Evolutionary conservation across 2,113 vertebrate species (phyloP).

Genomic region (Rhadina sibilatrix): DNA sequence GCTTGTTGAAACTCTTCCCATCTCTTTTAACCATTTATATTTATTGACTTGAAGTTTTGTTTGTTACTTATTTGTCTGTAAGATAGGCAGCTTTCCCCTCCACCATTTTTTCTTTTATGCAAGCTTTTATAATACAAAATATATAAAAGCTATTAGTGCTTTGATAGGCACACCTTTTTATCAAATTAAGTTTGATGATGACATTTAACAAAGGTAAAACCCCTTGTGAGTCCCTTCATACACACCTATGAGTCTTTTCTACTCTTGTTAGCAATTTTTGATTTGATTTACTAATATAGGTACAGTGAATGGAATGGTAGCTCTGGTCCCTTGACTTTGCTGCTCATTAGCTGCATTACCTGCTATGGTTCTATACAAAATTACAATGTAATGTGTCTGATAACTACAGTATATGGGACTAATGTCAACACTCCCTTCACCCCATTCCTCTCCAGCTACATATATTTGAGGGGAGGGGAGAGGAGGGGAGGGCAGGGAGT

Average conservation of each 20-base stretch:
- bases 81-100: background rate
- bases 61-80: background rate
- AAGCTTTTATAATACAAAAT: background rate
- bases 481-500: no score
- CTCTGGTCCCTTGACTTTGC: background rate
- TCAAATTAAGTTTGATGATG: background rate
- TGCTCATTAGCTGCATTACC: background rate
- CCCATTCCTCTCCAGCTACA: background rate
- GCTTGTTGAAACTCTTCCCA: background rate
- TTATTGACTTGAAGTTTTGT: background rate
- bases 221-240: background rate
- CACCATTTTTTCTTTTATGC: background rate
- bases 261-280: background rate
- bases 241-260: background rate
- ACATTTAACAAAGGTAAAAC: background rate
- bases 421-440: background rate
- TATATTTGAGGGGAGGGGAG: background rate
- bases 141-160: background rate
- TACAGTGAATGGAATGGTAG: background rate
- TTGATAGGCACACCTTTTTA: background rate
- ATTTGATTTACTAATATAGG: background rate
- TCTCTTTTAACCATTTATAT: background rate
- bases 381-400: background rate
- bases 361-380: background rate
- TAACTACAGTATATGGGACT: background rate